Evolutionary conservation across 1,140 invertebrate genomes (phyloP), one percentile per base, ranked within the genome.

Genomic region (Drosophila repletoides): DNA sequence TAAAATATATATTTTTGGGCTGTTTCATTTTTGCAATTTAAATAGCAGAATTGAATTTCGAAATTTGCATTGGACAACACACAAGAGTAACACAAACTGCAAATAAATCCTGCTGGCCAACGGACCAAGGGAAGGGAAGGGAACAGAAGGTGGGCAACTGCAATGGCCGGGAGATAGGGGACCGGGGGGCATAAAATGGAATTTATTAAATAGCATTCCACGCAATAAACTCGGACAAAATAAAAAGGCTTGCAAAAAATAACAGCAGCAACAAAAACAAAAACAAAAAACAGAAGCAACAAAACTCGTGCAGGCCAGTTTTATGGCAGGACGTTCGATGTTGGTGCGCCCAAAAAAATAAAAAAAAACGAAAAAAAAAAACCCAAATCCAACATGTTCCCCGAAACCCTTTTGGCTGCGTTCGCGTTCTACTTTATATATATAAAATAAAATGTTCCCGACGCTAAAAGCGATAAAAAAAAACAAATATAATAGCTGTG

Each of bases 201-300:
- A 84, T 84, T 84, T 84, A 86, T 84, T 84, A 86, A 84, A 84
- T 84, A 84, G 71, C 81, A 86, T 84, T 84, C 80, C 75, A 77
- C 80, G 76, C 80, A 86, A 84, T 84, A 84, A 84, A 84, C 72
- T 84, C 63, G 43, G 38, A 43, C 36, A 28, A 68, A 72, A 63
- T 70, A 58, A 52, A 72, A 68, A 63, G 28, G 45, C 46, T 53
- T 15, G 29, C 56, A 59, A 22, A n/a, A 58, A 45, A 41, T 40
- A 52, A 55, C 55, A 56, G 53, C 58, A 61, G 24, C 40, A 26
- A 46, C 41, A 56, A 43, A 48, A 63, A 64, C 55, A 63, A 26
- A 24, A 21, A 10, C 49, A 76, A 51, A 14, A 6, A 24, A 4
- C 7, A 26, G 4, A 2, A 15, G 2, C 9, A 43, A 65, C 48